These are phyloP conservation scores for Sepiola atlantica DNA, from an alignment of 2,888 invertebrate genomes.

Conservation along the genomic window DNA sequence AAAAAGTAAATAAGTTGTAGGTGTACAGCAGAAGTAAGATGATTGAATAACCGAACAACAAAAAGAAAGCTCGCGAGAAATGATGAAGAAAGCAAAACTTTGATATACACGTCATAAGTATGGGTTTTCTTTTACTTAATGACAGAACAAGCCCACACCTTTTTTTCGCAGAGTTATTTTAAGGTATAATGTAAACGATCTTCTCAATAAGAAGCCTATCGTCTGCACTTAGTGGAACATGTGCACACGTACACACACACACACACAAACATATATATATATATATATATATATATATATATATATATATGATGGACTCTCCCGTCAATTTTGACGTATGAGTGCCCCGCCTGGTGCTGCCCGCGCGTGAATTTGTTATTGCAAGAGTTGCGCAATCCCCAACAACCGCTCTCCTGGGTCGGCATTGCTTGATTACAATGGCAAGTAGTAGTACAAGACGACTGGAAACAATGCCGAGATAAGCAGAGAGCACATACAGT, in stretches of 20 bases:
- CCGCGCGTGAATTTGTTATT: no score
- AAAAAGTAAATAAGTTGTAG: no score
- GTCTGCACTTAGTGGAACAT: neutral
- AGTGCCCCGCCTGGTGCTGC: no score
- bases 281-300: neutral
- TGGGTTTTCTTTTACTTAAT: neutral
- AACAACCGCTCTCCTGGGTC: no score
- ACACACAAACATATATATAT: neutral
- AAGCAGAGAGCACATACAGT: no score
- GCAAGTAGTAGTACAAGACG: no score
- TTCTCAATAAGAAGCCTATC: neutral
- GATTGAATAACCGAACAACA: neutral
- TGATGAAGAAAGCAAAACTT: neutral
- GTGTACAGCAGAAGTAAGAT: no score
- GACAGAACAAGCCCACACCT: neutral
- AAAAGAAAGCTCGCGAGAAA: neutral
- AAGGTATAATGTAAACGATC: neutral
- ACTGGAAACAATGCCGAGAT: no score
- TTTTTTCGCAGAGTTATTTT: neutral
- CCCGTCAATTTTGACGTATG: no score
- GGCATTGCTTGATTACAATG: no score
- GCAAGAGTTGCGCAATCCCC: no score
- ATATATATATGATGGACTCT: neutral
- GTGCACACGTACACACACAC: neutral
- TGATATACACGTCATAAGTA: neutral